These are phyloP conservation scores for Pantherophis alleghaniensis DNA, from an alignment of 2,797 vertebrate genomes.

Conservation along the genomic window DNA sequence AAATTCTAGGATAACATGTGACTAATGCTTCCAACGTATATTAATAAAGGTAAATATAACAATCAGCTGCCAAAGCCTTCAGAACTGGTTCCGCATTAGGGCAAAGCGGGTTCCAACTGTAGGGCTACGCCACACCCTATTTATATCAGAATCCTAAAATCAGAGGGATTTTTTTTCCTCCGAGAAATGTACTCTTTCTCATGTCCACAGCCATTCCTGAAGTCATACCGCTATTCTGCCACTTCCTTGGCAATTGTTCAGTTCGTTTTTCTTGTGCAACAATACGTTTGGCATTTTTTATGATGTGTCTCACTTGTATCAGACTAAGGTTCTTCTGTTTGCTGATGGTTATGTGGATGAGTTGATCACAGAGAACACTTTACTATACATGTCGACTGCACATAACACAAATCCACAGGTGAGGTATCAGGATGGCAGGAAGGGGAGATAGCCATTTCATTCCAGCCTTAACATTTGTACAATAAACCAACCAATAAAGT, in stretches of 20 bases:
- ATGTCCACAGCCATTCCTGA: not conserved
- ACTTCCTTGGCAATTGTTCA: constrained; percentile 28
- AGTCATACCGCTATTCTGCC: constrained; percentile 18
- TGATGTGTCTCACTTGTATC: constrained; percentile 17
- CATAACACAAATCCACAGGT: not conserved
- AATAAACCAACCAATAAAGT: constrained; percentile 4
- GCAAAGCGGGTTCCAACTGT: not conserved
- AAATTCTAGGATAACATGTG: not conserved
- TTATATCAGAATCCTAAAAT: not conserved
- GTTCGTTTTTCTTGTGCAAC: not conserved
- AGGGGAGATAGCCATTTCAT: not conserved
- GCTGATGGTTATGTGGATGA: not conserved
- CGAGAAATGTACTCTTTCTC: not conserved
- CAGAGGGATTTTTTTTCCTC: not conserved
- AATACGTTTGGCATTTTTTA: not conserved
- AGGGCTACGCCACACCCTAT: not conserved
- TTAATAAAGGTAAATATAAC: not conserved
- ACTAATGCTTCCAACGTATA: not conserved
- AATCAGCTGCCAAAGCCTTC: not conserved
- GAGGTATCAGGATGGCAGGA: constrained; percentile 14
- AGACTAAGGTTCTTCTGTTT: constrained; percentile 38
- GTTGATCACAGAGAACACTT: constrained; percentile 3
- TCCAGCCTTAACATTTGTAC: constrained; percentile 8
- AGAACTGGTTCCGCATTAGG: not conserved
- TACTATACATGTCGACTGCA: not conserved